Conservation (phyloP, 2,797 vertebrate genomes). For the Eupleurogrammus muticus region DNA sequence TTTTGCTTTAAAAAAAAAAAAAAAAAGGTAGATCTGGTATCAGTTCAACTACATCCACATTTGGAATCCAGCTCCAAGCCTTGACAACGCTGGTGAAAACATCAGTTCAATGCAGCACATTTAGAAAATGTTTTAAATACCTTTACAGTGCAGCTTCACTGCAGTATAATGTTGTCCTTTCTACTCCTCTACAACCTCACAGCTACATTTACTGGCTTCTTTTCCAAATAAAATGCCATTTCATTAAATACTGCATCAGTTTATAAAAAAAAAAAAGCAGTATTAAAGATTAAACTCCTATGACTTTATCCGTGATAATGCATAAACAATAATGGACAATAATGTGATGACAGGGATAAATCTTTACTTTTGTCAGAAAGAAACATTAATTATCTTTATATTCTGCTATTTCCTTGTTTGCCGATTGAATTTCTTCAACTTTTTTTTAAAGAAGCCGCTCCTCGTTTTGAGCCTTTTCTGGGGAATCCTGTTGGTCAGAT, state of each 20-base stretch:
- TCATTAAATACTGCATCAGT: not conserved
- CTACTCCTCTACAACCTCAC: not conserved
- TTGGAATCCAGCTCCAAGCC: not conserved
- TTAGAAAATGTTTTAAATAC: not conserved
- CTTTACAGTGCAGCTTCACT: not conserved
- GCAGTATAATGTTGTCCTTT: not conserved
- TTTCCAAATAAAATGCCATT: not conserved
- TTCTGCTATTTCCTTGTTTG: not conserved
- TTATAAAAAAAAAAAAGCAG: not conserved
- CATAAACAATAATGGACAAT: not conserved
- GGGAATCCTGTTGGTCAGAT: conserved; percentile 46
- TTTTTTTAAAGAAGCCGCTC: conserved; percentile 23
- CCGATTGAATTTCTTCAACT: conserved; percentile 21
- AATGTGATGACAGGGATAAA: not conserved
- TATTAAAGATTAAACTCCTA: not conserved
- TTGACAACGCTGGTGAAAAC: conserved; percentile 3
- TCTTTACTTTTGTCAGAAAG: no score
- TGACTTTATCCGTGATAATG: not conserved
- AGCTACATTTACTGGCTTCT: not conserved
- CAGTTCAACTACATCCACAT: not conserved
- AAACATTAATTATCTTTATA: not conserved
- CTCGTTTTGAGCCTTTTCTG: conserved; percentile 13
- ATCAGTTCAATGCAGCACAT: not conserved
- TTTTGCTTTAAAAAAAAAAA: conserved; percentile 1
- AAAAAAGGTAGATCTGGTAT: not conserved